Evolutionary conservation across 1,140 invertebrate genomes (phyloP), one percentile per base, ranked within the genome.

Genomic region (Conus betulinus): DNA sequence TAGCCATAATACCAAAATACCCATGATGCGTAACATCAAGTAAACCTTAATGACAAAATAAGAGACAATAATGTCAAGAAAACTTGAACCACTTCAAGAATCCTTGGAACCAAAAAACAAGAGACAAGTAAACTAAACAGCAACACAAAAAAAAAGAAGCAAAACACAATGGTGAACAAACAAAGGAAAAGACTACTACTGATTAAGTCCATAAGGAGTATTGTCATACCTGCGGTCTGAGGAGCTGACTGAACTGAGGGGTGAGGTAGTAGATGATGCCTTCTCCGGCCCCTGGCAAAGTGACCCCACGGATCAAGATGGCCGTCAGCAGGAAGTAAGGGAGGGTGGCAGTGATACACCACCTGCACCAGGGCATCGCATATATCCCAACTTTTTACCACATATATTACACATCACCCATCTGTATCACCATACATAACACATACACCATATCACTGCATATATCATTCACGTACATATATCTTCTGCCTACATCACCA

Each of bases 181-280:
- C 76, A 27, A 8, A 23, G 7, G 76, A 51, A 39, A 39, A 1
- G 39, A 39, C 3, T 39, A 39, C 3, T 39, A 39, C 39, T 39
- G 39, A 3, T 39, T 39, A 39, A 39, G 39, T 39, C 39, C 39
- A 39, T 39, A 39, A 39, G 39, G 0, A 39, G 39, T 39, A 39
- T 13, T 51, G 51, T 23, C 85, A 27, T 78, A 93, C 93, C 88
- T 93, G 91, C 52, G 91, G 83, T 17, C 92, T 90, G 3, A 89
- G 39, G 8, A 94, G 87, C 76, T 89, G 92, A 53, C 53, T 97
- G 53, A 97, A 98, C 91, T 98, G 96, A n/a, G 98, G 98, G 23
- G 97, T 98, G 15, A 98, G 94, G 94, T 98, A 98, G 93, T 97
- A 98, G 3, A 97, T 82, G n/a, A 94, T 93, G 10, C 96, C 96